Evolutionary conservation across 2,797 vertebrate genomes (phyloP), one percentile per base, ranked within the genome.

Genomic region (Tokudaia muenninki): DNA sequence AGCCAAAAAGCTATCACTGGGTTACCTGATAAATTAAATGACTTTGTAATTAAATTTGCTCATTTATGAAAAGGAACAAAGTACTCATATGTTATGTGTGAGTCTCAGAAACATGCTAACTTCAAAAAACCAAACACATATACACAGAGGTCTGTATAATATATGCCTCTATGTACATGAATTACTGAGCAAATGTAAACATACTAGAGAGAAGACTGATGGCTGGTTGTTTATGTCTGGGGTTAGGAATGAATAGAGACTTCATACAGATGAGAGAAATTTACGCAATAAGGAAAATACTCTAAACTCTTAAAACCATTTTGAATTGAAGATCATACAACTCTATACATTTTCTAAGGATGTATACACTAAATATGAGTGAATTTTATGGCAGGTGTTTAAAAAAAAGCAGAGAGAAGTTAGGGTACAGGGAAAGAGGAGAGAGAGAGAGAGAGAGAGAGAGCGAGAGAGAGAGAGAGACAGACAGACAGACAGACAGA

Each of bases 341-440:
- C 19, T 92, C 26, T 72, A 11, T 55, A 91, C n/a, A 92, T 84
- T 80, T 80, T 41, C 50, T 52, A 82, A 95, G 87, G 92, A 92
- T 44, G 29, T 37, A 37, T 16, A 92, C 8, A 87, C 3, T 44
- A 77, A 70, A 89, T 84, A 91, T 6, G 21, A 63, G 63, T 52
- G 16, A 86, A 75, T 91, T 95, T 91, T 77, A 91, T 80, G 57
- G 19, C 19, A 92, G 17, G 2, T 75, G 67, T 61, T 74, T 90
- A 17, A 78, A 78, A 75, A 90, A 93, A 96, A 8, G 4, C 37
- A 31, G 21, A 61, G 65, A 47, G 1, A 9, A 6, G 17, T 14
- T 34, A n/a, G 65, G 31, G 31, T 4, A 29, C 50, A 92, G 26
- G 63, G 19, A 21, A 41, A 6, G n/a, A 13, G 55, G 5, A n/a